phyloP scores from a whole-genome alignment of 2,888 invertebrate genomes.

The Gymnosoma rotundatum region DNA sequence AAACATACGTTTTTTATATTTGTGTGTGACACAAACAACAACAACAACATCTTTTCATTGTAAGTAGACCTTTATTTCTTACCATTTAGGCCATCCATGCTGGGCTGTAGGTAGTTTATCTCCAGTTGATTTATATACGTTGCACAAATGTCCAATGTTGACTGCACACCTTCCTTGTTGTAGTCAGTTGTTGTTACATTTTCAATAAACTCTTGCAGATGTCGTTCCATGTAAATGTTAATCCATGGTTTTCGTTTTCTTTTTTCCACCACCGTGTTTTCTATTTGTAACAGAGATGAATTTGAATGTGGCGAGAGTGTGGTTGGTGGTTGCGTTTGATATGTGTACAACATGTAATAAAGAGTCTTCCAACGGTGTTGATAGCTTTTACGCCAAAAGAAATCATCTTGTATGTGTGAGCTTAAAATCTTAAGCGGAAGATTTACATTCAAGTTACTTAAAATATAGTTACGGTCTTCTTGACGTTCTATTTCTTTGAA shows the following conservation, averaged over 20 bases:
- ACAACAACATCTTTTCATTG: too few relatives aligned
- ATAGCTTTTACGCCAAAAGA: constrained; percentile 81
- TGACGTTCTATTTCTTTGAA: constrained; percentile 76
- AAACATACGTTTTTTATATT: constrained; percentile 39
- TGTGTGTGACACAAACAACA: background rate
- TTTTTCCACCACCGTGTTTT: background rate
- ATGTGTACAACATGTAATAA: constrained; percentile 58
- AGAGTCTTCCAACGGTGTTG: constrained; percentile 78
- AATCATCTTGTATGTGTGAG: constrained; percentile 79
- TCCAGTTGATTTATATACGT: constrained; percentile 80
- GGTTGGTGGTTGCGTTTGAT: constrained; percentile 64
- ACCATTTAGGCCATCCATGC: constrained; percentile 76
- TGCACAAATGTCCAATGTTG: constrained; percentile 80
- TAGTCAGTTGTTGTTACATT: constrained; percentile 80
- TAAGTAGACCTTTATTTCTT: constrained; percentile 25
- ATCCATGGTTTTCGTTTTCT: constrained; percentile 77
- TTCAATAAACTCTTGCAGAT: constrained; percentile 82
- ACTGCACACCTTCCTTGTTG: constrained; percentile 79
- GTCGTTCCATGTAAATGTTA: constrained; percentile 82
- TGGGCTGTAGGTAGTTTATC: constrained; percentile 80
- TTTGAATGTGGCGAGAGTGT: constrained; percentile 6
- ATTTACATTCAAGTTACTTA: constrained; percentile 79
- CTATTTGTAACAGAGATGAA: constrained; percentile 67
- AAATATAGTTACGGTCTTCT: constrained; percentile 80
- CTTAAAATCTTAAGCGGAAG: constrained; percentile 79